A percentile compares a stretch with the other conserved stretches of the same genome.
Evolutionary conservation across 2,888 invertebrate genomes (phyloP).

Genomic region (Poecilus cupreus): DNA sequence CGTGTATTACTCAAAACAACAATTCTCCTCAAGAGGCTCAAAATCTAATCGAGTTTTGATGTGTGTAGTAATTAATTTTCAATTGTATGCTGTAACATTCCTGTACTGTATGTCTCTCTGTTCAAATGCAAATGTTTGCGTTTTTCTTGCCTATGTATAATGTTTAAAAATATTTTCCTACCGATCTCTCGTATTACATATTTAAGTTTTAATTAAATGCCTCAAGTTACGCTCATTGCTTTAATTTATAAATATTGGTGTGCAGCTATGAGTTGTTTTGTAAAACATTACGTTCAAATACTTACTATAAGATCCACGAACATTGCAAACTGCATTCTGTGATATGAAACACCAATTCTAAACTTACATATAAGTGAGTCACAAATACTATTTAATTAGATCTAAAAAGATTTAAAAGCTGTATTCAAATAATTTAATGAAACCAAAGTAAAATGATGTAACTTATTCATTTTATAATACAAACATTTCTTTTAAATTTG

Average conservation of each 20-base stretch:
- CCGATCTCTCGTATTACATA: conserved; percentile 21
- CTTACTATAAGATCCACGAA: not conserved
- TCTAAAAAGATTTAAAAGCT: conserved; percentile 1
- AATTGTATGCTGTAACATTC: conserved; percentile 32
- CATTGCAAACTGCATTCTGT: conserved; percentile 26
- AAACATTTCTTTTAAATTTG: conserved; percentile 29
- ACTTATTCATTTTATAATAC: conserved; percentile 41
- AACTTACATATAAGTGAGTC: not conserved
- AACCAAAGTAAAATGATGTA: conserved; percentile 27
- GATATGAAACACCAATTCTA: conserved; percentile 36
- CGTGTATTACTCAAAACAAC: conserved; percentile 43
- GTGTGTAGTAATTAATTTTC: conserved; percentile 12
- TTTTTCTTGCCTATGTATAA: conserved; percentile 31
- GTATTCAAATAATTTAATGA: not conserved
- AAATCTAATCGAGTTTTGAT: conserved; percentile 62
- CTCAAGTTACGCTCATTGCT: not conserved
- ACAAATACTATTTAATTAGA: not conserved
- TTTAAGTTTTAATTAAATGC: conserved; percentile 3
- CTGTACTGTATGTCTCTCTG: conserved; percentile 31
- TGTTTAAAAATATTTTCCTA: conserved; percentile 2
- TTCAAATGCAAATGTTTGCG: not conserved
- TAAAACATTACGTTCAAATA: not conserved
- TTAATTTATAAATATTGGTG: conserved; percentile 17
- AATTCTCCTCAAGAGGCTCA: conserved; percentile 38
- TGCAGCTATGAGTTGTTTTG: conserved; percentile 17